Percentiles rank a stretch among this genome's conserved stretches.
These are phyloP conservation scores for Chaitophorus viminalis DNA, from an alignment of 2,888 invertebrate genomes.

Conservation along the genomic window DNA sequence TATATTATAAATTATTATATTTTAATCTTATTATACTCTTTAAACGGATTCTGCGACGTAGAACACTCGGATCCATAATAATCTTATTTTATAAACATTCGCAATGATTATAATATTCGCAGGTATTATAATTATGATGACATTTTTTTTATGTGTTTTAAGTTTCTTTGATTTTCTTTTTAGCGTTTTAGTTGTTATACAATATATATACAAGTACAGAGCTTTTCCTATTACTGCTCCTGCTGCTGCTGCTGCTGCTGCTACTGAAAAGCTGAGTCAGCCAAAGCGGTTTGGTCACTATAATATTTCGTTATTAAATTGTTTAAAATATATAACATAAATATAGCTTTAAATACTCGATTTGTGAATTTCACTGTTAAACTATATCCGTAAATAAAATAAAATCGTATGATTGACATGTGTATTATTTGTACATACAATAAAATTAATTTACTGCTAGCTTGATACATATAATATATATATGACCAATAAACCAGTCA, in stretches of 20 bases:
- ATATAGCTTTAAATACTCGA: constrained; percentile 39
- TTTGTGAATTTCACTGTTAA: constrained; percentile 35
- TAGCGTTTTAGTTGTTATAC: not conserved
- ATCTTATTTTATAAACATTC: not conserved
- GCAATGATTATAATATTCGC: not conserved
- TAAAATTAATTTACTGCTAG: constrained; percentile 35
- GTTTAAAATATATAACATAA: constrained; percentile 23
- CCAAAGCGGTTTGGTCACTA: not conserved
- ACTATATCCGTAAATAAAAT: not conserved
- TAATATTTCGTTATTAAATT: constrained; percentile 50
- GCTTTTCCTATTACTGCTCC: not conserved
- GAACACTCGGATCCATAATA: not conserved
- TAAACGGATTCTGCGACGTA: not conserved
- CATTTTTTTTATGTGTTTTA: not conserved
- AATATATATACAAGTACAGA: not conserved
- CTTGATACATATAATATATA: not conserved
- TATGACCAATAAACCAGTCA: constrained; percentile 5
- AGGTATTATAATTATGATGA: not conserved
- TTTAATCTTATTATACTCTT: not conserved
- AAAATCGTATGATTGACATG: not conserved
- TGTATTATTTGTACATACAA: constrained; percentile 4
- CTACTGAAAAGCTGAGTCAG: not conserved
- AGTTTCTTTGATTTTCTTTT: not conserved
- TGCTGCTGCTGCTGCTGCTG: not conserved
- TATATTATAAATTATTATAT: not conserved